phyloP scores from a whole-genome alignment of 2,888 invertebrate species.

The Troides oblongomaculatus region DNA sequence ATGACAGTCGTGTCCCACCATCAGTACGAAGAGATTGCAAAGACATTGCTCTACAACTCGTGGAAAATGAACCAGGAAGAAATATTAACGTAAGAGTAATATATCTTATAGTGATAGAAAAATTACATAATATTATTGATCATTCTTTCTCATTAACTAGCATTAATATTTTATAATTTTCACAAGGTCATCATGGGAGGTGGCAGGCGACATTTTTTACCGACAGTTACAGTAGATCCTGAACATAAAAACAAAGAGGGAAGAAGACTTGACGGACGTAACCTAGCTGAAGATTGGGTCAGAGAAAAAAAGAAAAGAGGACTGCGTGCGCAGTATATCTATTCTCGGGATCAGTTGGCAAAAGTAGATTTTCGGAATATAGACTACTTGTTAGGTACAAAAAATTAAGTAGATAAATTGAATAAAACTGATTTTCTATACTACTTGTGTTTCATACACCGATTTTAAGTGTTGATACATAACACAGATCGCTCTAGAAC shows the following conservation, averaged over 20 bases:
- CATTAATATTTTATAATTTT: neutral
- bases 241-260: slow-evolving; percentile 86
- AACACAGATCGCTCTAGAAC: neutral
- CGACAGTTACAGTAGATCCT: slow-evolving; percentile 85
- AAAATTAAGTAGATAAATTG: neutral
- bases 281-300: slow-evolving; percentile 90
- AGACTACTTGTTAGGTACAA: slow-evolving; percentile 86
- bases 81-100: slow-evolving; percentile 82
- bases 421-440: neutral
- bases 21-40: slow-evolving; percentile 86
- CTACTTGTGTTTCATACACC: neutral
- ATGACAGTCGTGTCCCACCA: slow-evolving; percentile 87
- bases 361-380: slow-evolving; percentile 84
- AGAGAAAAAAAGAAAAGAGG: slow-evolving; percentile 85
- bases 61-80: slow-evolving; percentile 88
- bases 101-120: neutral
- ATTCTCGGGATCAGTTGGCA: slow-evolving; percentile 86
- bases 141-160: neutral
- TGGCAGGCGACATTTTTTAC: slow-evolving; percentile 87
- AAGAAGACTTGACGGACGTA: slow-evolving; percentile 86
- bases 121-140: neutral
- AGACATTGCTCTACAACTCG: slow-evolving; percentile 88
- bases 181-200: slow-evolving; percentile 88
- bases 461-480: neutral
- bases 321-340: slow-evolving; percentile 85